Evolutionary conservation across 2,113 vertebrate species (phyloP).

Genomic region (Panthera uncia): DNA sequence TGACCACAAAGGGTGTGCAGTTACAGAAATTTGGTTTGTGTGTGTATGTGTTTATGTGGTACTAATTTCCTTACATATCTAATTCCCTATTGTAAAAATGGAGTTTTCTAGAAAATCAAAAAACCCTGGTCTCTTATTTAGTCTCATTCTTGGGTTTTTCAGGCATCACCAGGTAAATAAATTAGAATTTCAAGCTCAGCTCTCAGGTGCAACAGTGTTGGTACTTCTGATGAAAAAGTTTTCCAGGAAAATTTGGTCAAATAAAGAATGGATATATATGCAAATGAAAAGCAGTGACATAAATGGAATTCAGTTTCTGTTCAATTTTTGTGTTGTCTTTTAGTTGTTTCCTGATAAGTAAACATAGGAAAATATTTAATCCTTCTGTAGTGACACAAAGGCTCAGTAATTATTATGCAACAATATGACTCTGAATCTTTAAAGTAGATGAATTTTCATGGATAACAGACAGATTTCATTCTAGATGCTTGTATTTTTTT

Average conservation of each 20-base stretch:
- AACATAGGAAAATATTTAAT: neutral
- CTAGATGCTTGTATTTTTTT: neutral
- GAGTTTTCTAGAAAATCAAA: neutral
- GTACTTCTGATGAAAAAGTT: neutral
- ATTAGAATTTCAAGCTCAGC: neutral
- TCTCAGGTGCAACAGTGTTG: neutral
- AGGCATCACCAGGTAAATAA: neutral
- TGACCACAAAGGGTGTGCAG: neutral
- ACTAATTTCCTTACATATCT: neutral
- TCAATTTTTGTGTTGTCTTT: neutral
- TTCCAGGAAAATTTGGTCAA: neutral
- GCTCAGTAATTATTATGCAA: neutral
- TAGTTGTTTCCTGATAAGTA: neutral
- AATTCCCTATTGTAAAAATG: neutral
- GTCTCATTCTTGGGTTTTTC: neutral
- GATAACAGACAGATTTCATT: conserved; percentile 61
- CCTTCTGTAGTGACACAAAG: neutral
- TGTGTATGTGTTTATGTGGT: neutral
- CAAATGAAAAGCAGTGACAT: neutral
- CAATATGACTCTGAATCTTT: neutral
- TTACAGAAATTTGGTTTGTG: neutral
- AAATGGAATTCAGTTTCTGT: neutral
- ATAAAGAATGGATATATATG: neutral
- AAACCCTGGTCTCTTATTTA: neutral
- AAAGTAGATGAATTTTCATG: conserved; percentile 56